Conservation (phyloP, 2,113 vertebrate species). For the Cyanoliseus patagonus region DNA sequence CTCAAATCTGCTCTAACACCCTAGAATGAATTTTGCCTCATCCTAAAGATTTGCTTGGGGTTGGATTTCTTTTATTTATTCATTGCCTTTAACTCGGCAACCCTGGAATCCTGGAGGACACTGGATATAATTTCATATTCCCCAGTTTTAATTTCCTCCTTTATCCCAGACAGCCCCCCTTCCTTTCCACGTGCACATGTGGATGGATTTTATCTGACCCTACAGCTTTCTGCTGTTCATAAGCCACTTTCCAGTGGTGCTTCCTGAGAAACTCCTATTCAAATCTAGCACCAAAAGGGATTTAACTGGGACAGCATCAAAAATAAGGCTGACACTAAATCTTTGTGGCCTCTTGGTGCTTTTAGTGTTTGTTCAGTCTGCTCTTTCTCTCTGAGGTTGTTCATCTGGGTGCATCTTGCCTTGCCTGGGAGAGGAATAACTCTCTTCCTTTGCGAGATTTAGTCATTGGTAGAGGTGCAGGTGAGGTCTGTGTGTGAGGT, state of each 20-base stretch:
- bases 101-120: neutral
- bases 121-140: slow-evolving; percentile 45
- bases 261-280: neutral
- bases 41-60: slow-evolving; percentile 49
- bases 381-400: neutral
- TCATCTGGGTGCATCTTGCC: neutral
- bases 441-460: neutral
- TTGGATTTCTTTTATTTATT: slow-evolving; percentile 52
- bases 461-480: neutral
- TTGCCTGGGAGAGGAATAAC: neutral
- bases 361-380: neutral
- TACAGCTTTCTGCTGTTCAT: neutral
- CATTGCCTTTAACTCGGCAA: neutral
- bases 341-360: neutral
- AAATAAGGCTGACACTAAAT: neutral
- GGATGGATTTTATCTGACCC: neutral
- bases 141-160: slow-evolving; percentile 41
- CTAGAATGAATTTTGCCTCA: slow-evolving; percentile 53
- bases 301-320: neutral
- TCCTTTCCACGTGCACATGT: fast-evolving
- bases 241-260: neutral
- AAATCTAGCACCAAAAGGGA: neutral
- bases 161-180: neutral
- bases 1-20: slow-evolving; percentile 53
- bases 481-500: neutral